Base-by-base conservation (phyloP, 2,797 vertebrate genomes). In the Alcedo atthis region DNA sequence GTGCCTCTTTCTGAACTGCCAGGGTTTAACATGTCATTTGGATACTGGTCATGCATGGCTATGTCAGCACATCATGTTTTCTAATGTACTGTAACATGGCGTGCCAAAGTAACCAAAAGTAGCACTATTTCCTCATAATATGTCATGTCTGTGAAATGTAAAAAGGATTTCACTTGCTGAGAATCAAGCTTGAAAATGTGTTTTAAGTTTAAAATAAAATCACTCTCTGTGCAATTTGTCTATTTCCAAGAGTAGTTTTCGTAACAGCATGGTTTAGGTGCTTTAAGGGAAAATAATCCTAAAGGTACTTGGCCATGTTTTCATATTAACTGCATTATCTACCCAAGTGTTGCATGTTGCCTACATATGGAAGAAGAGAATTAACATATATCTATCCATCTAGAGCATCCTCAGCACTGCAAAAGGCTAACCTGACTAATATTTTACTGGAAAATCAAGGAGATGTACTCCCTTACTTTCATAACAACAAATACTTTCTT, bases 1-100 rank as follows among this genome's bases (percentile, higher is more conserved):
- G 61, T 86, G 14, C 46, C 46, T 90, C 33, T 80, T 84, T 68
- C 61, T 82, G 74, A 90, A 77, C 83, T 93, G 81, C 68, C 78
- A 92, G 61, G 64, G 77, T 90, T 86, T 91, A 95, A 82, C 9
- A 15, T 95, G 75, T 94, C 83, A 61, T 88, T 94, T 85, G 68
- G 90, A 82, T 92, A 84, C 85, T 33, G 88, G 73, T 92, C 87
- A 74, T 90, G 86, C 90, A 73, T 43, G 66, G 51, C 66, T 87
- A 76, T 90, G 85, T 95, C 93, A 95, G 79, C 88, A 89, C 86
- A 91, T 94, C 84, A 19, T 93, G 80, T 90, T 85, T 96, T 87
- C 79, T 90, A 70, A 93, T 69, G 81, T 88, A 68, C 58, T 83
- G 21, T 87, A 92, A 94, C 89, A 59, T 75, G 90, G 83, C 90